Evolutionary conservation across 2,113 vertebrate species (phyloP).

Genomic region (Chinchilla lanigera): DNA sequence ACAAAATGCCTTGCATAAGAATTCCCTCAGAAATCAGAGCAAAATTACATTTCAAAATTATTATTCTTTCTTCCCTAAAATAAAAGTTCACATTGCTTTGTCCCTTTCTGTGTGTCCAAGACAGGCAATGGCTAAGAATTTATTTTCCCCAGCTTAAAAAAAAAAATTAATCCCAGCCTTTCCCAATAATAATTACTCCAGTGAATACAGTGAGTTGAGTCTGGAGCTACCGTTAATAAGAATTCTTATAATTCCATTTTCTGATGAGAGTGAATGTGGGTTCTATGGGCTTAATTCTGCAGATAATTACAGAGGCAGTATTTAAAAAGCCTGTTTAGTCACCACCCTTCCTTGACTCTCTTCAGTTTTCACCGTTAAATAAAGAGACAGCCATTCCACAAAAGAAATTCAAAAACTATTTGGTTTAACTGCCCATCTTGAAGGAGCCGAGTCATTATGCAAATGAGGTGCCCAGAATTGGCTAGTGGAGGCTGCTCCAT

Average conservation of each 20-base stretch:
- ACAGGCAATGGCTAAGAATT: constrained; percentile 77
- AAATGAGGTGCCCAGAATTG: constrained; percentile 69
- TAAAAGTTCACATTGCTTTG: constrained; percentile 75
- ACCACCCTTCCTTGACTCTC: constrained; percentile 48
- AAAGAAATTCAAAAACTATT: constrained; percentile 81
- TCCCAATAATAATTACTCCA: constrained; percentile 77
- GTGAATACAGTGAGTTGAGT: constrained; percentile 47
- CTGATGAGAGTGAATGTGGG: constrained; percentile 71
- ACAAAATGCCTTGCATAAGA: constrained; percentile 80
- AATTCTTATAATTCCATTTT: constrained; percentile 79
- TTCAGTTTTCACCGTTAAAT: constrained; percentile 76
- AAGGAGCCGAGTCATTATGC: constrained; percentile 79
- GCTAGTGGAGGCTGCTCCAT: neutral
- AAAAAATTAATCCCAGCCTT: constrained; percentile 73
- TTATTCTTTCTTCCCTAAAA: constrained; percentile 62
- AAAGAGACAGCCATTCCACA: constrained; percentile 69
- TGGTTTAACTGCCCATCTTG: constrained; percentile 77
- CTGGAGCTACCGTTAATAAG: constrained; percentile 60
- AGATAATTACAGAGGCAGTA: constrained; percentile 69
- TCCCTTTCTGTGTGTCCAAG: constrained; percentile 64
- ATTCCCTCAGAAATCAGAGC: constrained; percentile 81
- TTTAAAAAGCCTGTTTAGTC: constrained; percentile 75
- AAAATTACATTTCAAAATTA: constrained; percentile 72
- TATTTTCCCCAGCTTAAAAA: constrained; percentile 80
- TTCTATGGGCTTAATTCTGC: constrained; percentile 68